Evolutionary conservation across 2,113 vertebrate species (phyloP), one percentile per base, ranked within the genome.

Genomic region (Nycticryphes semicollaris): DNA sequence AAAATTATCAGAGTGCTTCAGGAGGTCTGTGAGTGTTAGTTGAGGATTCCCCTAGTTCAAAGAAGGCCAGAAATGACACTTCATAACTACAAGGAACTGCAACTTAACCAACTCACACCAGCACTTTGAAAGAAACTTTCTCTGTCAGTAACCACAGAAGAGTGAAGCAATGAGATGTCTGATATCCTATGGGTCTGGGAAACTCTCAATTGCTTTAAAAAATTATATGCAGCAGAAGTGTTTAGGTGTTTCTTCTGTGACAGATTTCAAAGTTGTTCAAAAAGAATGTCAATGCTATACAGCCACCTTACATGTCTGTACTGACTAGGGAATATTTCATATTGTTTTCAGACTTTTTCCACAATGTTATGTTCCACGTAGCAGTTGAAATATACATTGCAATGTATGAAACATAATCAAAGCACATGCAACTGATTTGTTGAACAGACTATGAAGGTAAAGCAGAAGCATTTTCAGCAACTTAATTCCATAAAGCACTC

Each of bases 381-480:
- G 48, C 25, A 59, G 20, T 39, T 48, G 27, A 74, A 51, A 1
- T 39, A 18, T 24, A 24, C 9, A 9, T 59, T 66, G 21, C 50
- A 81, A 25, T 0, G 0, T 57, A 57, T n/a, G 30, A 81, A 77
- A 66, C 0, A 0, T 20, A 45, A 35, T 48, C 72, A 84, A 31
- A 84, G 47, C 11, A 41, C 23, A 2, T 18, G 12, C 10, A 69
- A 53, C 13, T 19, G 69, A 89, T 63, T 81, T 70, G 14, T n/a
- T 70, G 41, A 70, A 57, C 17, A 67, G 68, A 50, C 70, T 47
- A 81, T 0, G 0, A 84, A 62, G 22, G 19, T 57, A 67, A 91
- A 91, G n/a, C 19, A 87, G 64, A 74, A 75, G 47, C 1, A 35
- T 63, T 93, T 91, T 59, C 69, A 84, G 56, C 60, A 74, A 25